Evolutionary conservation across 2,888 invertebrate species (phyloP).

Genomic region (Cyclophora albipunctata): DNA sequence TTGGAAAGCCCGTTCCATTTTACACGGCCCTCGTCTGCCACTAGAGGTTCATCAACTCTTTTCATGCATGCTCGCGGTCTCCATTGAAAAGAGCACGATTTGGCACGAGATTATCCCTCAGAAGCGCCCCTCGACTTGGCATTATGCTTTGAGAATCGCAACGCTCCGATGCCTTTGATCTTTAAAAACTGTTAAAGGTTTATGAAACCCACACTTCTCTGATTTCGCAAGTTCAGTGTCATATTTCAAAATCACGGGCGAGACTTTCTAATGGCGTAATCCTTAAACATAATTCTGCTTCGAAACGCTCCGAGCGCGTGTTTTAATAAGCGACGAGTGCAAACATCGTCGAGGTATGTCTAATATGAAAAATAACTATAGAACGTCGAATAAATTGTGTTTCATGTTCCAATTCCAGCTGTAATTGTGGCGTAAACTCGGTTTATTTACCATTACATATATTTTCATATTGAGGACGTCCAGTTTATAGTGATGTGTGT

Average conservation of each 20-base stretch:
- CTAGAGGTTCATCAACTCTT: slow-evolving; percentile 35
- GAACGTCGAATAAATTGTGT: slow-evolving; percentile 24
- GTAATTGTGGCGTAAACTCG: slow-evolving; percentile 21
- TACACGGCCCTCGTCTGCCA: slow-evolving; percentile 19
- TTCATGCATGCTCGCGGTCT: slow-evolving; percentile 25
- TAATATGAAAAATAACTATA: slow-evolving; percentile 17
- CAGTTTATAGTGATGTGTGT: slow-evolving; percentile 15
- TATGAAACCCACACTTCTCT: slow-evolving; percentile 8
- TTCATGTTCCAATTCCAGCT: slow-evolving; percentile 22
- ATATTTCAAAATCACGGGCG: slow-evolving; percentile 3
- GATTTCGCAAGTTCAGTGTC: slow-evolving; percentile 7
- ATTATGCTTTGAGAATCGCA: slow-evolving; percentile 14
- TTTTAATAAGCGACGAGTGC: too few relatives aligned
- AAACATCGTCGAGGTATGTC: slow-evolving; percentile 4
- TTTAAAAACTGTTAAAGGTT: slow-evolving; percentile 9
- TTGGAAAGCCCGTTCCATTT: slow-evolving; percentile 14
- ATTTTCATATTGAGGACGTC: slow-evolving; percentile 23
- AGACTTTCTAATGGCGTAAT: too few relatives aligned
- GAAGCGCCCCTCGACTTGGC: slow-evolving; percentile 17
- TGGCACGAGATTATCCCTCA: slow-evolving; percentile 25
- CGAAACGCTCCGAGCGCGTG: too few relatives aligned
- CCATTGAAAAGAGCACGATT: slow-evolving; percentile 26
- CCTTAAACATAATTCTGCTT: too few relatives aligned
- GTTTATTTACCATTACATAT: slow-evolving; percentile 23
- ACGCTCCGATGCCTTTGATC: slow-evolving; percentile 19